Evolutionary conservation across 2,113 vertebrate species (phyloP).

Genomic region (Acanthochromis polyacanthus): DNA sequence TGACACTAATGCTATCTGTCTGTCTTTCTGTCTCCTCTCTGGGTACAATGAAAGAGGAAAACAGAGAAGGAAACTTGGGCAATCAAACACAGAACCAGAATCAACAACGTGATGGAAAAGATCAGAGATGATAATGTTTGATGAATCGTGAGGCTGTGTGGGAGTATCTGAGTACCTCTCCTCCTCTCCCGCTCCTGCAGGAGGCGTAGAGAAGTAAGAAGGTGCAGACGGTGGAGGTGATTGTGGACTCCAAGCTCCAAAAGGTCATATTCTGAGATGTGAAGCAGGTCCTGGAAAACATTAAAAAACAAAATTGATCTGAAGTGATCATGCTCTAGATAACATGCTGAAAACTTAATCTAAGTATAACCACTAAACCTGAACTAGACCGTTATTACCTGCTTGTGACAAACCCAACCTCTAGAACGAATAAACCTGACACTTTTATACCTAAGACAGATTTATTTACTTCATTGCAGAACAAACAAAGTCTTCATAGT

Average conservation of each 20-base stretch:
- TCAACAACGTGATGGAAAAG: conserved; percentile 44
- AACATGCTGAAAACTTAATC: background rate
- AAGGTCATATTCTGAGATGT: conserved; percentile 84
- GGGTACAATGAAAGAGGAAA: background rate
- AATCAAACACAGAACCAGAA: conserved; percentile 24
- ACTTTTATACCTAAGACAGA: background rate
- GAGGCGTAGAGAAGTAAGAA: conserved; percentile 84
- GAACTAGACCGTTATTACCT: background rate
- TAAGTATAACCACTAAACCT: background rate
- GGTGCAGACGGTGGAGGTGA: conserved; percentile 80
- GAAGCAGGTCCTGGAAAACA: conserved; percentile 84
- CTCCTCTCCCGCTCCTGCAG: conserved; percentile 83
- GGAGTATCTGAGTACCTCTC: conserved; percentile 70
- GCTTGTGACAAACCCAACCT: background rate
- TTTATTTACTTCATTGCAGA: background rate
- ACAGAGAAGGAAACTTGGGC: background rate
- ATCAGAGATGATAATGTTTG: conserved; percentile 46
- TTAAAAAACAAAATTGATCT: background rate
- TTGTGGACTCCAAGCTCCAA: conserved; percentile 84
- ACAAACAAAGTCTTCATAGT: background rate
- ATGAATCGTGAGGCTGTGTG: conserved; percentile 6
- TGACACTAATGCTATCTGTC: conserved; percentile 55
- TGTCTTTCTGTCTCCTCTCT: conserved; percentile 21
- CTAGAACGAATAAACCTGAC: background rate
- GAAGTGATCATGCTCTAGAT: background rate